These are phyloP conservation scores for Fulica atra DNA, from an alignment of 2,113 vertebrate genomes.

Conservation along the genomic window DNA sequence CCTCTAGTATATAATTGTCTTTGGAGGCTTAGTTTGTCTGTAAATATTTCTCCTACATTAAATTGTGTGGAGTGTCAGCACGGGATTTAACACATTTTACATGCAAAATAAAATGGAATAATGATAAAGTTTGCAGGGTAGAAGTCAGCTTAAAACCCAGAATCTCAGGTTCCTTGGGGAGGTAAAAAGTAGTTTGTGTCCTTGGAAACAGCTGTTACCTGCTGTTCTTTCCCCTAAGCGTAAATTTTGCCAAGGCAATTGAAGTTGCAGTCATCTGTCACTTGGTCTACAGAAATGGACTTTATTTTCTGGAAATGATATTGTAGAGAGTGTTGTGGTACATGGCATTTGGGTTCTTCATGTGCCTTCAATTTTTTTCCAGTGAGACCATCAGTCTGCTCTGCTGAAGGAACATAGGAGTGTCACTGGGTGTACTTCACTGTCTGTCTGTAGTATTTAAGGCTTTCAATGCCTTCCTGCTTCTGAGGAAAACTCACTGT, in stretches of 20 bases:
- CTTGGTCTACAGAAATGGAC: background rate
- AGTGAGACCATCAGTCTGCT: background rate
- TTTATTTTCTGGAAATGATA: background rate
- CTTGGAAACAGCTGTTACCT: constrained; percentile 21
- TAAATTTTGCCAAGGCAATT: background rate
- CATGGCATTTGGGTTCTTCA: background rate
- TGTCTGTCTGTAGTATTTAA: background rate
- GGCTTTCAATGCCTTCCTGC: background rate
- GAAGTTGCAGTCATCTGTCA: background rate
- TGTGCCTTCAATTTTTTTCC: background rate
- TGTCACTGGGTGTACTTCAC: background rate
- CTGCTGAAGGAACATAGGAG: background rate
- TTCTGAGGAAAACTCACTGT: background rate
- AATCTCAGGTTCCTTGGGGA: background rate
- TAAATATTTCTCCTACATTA: background rate
- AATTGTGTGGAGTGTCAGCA: background rate
- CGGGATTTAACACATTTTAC: background rate
- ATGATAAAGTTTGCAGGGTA: background rate
- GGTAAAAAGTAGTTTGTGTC: background rate
- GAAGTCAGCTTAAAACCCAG: background rate
- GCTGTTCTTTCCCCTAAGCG: background rate
- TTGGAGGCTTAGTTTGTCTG: constrained; percentile 5
- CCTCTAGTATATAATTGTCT: background rate
- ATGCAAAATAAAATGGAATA: background rate
- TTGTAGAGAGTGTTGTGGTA: background rate